phyloP scores from a whole-genome alignment of 1,140 invertebrate genomes.

The Temnothorax longispinosus region DNA sequence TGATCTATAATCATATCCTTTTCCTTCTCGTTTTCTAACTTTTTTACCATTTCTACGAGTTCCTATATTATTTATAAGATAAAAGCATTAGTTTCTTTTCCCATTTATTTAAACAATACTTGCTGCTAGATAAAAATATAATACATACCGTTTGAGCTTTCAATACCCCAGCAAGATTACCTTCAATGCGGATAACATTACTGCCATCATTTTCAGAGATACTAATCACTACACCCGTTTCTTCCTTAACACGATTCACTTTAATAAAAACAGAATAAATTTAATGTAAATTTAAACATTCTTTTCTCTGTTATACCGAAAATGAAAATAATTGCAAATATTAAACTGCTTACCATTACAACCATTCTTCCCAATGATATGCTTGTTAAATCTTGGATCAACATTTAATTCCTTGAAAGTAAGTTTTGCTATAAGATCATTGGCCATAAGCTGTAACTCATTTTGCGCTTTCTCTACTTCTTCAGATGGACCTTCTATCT shows the following conservation, averaged over 20 bases:
- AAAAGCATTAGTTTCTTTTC: constrained; percentile 39
- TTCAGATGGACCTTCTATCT: constrained; percentile 97
- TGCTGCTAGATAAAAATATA: constrained; percentile 10
- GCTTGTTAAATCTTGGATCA: constrained; percentile 96
- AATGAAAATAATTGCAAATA: constrained; percentile 3
- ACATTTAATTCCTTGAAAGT: constrained; percentile 93
- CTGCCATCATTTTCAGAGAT: constrained; percentile 94
- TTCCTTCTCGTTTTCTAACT: constrained; percentile 98
- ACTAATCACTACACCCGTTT: constrained; percentile 95
- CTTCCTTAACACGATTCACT: constrained; percentile 96
- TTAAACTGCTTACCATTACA: constrained; percentile 89
- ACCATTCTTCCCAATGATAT: constrained; percentile 98
- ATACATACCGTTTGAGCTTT: constrained; percentile 89
- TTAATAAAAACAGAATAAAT: constrained; percentile 76
- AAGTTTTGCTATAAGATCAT: constrained; percentile 93
- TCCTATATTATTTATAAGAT: constrained; percentile 84
- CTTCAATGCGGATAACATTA: constrained; percentile 97
- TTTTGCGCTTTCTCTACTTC: constrained; percentile 95
- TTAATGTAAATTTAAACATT: constrained; percentile 2
- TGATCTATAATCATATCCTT: constrained; percentile 98
- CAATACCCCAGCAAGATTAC: constrained; percentile 93
- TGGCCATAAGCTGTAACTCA: constrained; percentile 92
- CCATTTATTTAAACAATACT: background rate
- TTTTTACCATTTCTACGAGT: constrained; percentile 93
- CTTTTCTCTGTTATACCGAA: background rate